Evolutionary conservation across 2,888 invertebrate genomes (phyloP), one percentile per base, ranked within the genome.

Genomic region (Tetragonisca angustula): DNA sequence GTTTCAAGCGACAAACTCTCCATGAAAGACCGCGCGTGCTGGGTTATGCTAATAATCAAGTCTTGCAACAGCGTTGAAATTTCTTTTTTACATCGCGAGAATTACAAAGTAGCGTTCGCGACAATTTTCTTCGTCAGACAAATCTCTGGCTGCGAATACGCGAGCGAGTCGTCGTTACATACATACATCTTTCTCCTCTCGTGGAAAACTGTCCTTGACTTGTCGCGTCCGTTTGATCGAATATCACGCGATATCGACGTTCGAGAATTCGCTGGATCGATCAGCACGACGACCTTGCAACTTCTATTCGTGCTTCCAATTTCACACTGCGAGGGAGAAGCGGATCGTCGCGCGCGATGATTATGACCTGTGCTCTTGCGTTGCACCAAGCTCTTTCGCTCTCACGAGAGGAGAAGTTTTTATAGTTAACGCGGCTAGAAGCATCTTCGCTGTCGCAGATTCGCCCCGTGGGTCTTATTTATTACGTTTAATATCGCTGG

Each of bases 221-320:
- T n/a, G 24, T 24, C 24, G 24, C 19, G 19, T 68, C 27, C 19
- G 11, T 68, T 68, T 68, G 15, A 13, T 5, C 9, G 19, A 4
- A 43, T 13, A 24, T 1, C 3, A 59, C 13, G 17, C 9, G 0
- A 21, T 2, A 9, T 70, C 17, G n/a, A n/a, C 1, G 36, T 43
- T 32, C 9, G 27, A 15, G n/a, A 49, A 72, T 72, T 61, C 59
- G 27, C 15, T 0, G 43, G 9, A 74, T 65, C 65, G 21, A 74
- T 65, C n/a, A 24, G 36, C 19, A 64, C 24, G 50, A 50, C n/a
- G 15, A 74, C 43, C 54, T 65, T 65, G 64, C 19, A 74, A 74
- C 43, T 43, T 36, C 36, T 36, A 9, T 36, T 36, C 36, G 36
- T 9, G 36, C 9, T 36, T 43, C 1, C 36, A 36, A 9, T 36